A percentile compares a stretch with the other conserved stretches of the same genome.
Conservation (phyloP, 2,797 vertebrate species). For the Anguilla pacifica region DNA sequence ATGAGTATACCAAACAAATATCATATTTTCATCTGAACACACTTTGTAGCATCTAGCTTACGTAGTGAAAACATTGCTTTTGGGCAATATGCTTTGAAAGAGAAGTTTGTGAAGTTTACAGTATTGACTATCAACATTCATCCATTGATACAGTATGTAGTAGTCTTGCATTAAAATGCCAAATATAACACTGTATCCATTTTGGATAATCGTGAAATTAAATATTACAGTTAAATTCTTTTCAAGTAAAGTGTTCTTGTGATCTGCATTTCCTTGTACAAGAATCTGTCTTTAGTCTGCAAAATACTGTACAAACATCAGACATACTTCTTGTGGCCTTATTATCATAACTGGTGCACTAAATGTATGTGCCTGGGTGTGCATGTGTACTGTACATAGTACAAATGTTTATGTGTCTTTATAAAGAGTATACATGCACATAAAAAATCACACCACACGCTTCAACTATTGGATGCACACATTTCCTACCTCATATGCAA, state of each 20-base stretch:
- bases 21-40: too few relatives aligned
- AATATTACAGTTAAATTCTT: background rate
- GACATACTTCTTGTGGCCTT: background rate
- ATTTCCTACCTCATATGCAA: background rate
- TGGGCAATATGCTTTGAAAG: background rate
- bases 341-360: background rate
- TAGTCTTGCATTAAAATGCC: background rate
- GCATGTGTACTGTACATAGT: background rate
- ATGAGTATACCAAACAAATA: too few relatives aligned
- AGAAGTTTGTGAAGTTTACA: background rate
- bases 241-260: conserved; percentile 1
- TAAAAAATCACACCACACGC: background rate
- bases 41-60: background rate
- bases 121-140: background rate
- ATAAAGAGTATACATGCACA: background rate
- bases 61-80: conserved; percentile 13
- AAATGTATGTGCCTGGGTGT: background rate
- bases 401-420: background rate
- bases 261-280: background rate
- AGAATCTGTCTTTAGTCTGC: background rate
- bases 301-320: background rate
- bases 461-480: background rate
- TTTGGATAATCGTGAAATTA: background rate
- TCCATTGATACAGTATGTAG: background rate
- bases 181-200: background rate